These are phyloP conservation scores for Ellobius talpinus DNA, from an alignment of 2,113 vertebrate species.

Conservation along the genomic window DNA sequence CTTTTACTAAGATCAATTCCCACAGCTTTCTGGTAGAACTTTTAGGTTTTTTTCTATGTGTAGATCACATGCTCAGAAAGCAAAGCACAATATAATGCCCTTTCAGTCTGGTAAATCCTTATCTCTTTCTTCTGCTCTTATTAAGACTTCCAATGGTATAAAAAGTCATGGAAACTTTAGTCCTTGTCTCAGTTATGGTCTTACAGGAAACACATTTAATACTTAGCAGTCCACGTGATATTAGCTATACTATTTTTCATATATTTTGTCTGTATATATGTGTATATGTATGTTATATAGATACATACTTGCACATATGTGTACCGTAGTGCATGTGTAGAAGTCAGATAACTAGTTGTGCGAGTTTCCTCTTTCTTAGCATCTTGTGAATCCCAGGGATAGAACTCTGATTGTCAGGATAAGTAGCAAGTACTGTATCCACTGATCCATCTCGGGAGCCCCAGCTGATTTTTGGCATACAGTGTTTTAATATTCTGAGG, in stretches of 20 bases:
- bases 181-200: not conserved
- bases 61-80: not conserved
- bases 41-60: not conserved
- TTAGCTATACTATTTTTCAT: not conserved
- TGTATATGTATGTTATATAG: not conserved
- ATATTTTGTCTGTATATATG: not conserved
- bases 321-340: not conserved
- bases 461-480: not conserved
- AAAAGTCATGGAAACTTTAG: not conserved
- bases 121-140: not conserved
- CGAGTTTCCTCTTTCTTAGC: not conserved
- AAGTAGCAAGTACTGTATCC: not conserved
- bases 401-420: not conserved
- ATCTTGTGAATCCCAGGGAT: not conserved
- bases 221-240: not conserved
- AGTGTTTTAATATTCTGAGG: not conserved
- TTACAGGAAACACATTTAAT: not conserved
- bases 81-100: not conserved
- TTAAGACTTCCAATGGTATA: not conserved
- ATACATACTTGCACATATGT: no score
- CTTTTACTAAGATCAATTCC: not conserved
- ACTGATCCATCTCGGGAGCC: not conserved
- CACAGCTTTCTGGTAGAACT: not conserved
- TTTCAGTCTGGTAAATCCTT: not conserved
- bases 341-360: not conserved